Conservation (phyloP, 1,140 invertebrate genomes). For the Diuraphis noxia region DNA sequence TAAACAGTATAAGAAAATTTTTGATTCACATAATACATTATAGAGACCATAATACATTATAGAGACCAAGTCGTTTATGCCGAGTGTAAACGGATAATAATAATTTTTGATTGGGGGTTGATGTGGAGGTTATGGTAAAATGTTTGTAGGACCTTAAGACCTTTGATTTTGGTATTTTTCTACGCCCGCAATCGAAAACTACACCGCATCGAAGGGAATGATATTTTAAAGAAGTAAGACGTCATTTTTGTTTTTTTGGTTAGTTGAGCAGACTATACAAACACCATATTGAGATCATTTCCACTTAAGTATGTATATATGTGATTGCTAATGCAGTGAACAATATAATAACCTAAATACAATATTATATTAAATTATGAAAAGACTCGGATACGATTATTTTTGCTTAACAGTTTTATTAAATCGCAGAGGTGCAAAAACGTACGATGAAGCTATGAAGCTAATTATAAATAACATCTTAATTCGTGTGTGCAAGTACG, state of each 20-base stretch:
- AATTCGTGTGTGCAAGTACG: not conserved
- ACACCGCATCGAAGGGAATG: not conserved
- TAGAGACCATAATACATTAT: no score
- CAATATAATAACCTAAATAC: not conserved
- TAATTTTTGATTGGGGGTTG: not conserved
- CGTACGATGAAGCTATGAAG: not conserved
- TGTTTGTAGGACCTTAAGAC: not conserved
- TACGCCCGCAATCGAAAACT: not conserved
- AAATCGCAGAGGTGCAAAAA: not conserved
- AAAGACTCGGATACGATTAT: not conserved
- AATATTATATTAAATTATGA: not conserved
- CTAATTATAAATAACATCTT: not conserved
- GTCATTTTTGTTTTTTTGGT: not conserved
- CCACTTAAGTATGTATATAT: not conserved
- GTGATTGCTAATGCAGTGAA: not conserved
- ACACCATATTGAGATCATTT: constrained; percentile 28
- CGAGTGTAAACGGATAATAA: not conserved
- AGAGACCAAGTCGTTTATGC: not conserved
- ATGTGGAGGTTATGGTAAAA: no score
- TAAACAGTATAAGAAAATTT: not conserved
- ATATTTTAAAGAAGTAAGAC: not conserved
- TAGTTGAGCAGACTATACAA: not conserved
- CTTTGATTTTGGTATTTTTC: no score
- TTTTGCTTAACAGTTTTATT: not conserved
- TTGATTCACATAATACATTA: not conserved